Percentiles rank a stretch among this genome's conserved stretches.
These are phyloP conservation scores for Antigone vipio DNA, from an alignment of 2,113 vertebrate species.

Conservation along the genomic window DNA sequence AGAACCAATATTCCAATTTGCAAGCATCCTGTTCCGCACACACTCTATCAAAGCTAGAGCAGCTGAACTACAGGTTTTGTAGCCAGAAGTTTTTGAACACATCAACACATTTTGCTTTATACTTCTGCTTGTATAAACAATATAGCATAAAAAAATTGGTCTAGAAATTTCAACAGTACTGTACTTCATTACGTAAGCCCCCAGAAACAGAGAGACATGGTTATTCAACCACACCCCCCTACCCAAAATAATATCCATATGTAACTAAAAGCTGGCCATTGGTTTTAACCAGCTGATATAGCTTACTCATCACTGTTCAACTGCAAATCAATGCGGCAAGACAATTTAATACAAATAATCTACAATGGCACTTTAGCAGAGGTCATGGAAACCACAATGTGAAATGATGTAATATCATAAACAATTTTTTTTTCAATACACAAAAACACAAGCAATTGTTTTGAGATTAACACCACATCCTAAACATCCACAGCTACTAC, in stretches of 20 bases:
- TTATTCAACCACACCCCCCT: background rate
- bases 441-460: background rate
- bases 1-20: background rate
- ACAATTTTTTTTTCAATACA: background rate
- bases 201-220: background rate
- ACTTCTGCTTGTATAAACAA: background rate
- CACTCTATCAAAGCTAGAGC: background rate
- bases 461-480: background rate
- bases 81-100: background rate
- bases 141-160: background rate
- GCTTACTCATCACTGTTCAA: background rate
- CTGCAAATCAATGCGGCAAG: background rate
- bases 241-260: background rate
- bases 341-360: background rate
- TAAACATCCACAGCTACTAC: background rate
- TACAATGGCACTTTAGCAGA: background rate
- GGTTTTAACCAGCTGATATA: background rate
- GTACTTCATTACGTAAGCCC: background rate
- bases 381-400: background rate
- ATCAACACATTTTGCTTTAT: background rate
- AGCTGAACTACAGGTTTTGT: background rate
- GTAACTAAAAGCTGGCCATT: background rate
- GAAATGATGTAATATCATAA: background rate
- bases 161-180: background rate
- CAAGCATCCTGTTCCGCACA: background rate